Base-by-base conservation (phyloP, 1,140 invertebrate genomes). In the Platorchestia sp. region DNA sequence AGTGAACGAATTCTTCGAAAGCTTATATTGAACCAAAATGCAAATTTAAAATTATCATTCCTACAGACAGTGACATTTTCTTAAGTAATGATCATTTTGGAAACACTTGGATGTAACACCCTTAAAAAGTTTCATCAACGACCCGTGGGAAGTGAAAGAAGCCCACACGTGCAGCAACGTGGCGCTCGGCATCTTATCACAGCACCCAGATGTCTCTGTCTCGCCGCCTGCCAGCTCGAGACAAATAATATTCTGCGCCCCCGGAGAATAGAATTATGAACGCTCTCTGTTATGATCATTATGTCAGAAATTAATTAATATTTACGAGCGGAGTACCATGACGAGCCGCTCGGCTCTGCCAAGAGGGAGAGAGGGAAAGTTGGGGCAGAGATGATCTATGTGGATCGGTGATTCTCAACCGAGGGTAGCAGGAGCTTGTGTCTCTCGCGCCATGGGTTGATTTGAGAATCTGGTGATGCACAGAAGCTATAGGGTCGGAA, bases 281-380 rank as follows among this genome's bases (percentile, higher is more conserved):
- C 36, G 40, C 91, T 93, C 45, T 93, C 45, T 93, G 91, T 93
- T 93, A 93, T 93, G 43, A 93, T 93, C 43, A 93, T 93, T 93
- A 93, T 93, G 91, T 93, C 91, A 93, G 91, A 41, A 93, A 93
- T 93, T 93, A 93, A 93, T 93, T 93, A 45, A 45, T 93, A 93
- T 93, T 93, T 93, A 93, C 45, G 91, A 93, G 43, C 40, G 43
- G 45, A 6, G 91, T 45, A 44, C 41, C 45, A 45, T 45, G 91
- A 93, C 91, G 91, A 93, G 91, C 91, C 5, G 45, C 91, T 42
- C 43, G n/a, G 87, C n/a, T 16, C 87, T 89, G 87, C 87, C 87
- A 89, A 89, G 87, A 41, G 87, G 43, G 87, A 42, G 87, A 42
- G 87, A 14, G 43, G 43, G 87, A 43, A 41, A 42, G 1, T 89